These are phyloP conservation scores for Agrilus biguttatus DNA, from an alignment of 2,888 invertebrate genomes.

Conservation along the genomic window DNA sequence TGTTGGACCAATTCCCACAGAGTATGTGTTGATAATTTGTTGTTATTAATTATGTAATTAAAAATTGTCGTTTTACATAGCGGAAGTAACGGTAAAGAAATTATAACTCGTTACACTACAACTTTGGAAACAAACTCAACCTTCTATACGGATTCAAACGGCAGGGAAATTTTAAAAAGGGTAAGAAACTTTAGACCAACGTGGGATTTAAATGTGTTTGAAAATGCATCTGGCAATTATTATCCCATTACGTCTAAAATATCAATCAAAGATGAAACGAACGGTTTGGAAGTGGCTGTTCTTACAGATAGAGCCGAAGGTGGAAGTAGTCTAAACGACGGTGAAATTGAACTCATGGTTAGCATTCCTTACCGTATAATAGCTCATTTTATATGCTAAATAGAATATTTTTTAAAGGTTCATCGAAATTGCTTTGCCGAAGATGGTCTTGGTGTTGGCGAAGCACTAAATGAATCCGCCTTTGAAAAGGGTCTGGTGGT, in stretches of 20 bases:
- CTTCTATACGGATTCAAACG: constrained; percentile 92
- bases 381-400: not conserved
- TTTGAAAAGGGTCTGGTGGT: constrained; percentile 54
- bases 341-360: constrained; percentile 67
- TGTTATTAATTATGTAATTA: not conserved
- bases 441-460: constrained; percentile 86
- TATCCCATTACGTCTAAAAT: constrained; percentile 85
- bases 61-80: constrained; percentile 15
- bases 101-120: constrained; percentile 58
- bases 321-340: constrained; percentile 60
- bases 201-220: constrained; percentile 53
- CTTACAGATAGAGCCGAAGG: constrained; percentile 72
- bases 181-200: constrained; percentile 54
- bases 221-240: constrained; percentile 76
- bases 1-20: constrained; percentile 59
- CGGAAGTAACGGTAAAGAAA: constrained; percentile 64
- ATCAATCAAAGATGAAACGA: constrained; percentile 39
- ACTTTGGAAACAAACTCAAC: constrained; percentile 43
- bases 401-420: constrained; percentile 33
- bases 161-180: constrained; percentile 68
- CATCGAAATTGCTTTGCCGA: constrained; percentile 75
- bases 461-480: constrained; percentile 74
- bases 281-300: constrained; percentile 37
- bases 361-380: constrained; percentile 6
- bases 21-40: constrained; percentile 27